These are phyloP conservation scores for Polymixis lichenea DNA, from an alignment of 2,888 invertebrate species.

Conservation along the genomic window DNA sequence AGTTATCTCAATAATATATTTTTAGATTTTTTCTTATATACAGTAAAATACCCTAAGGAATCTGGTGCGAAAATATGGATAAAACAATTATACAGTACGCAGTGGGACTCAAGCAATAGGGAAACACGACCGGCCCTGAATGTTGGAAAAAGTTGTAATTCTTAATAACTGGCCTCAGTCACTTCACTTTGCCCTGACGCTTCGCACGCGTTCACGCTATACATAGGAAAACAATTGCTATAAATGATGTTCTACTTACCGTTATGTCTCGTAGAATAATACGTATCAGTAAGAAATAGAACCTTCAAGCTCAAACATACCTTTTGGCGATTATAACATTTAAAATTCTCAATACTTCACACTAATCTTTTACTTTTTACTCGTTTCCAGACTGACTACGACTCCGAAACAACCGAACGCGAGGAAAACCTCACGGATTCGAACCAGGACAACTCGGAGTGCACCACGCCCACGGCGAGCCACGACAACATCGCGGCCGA, in stretches of 20 bases:
- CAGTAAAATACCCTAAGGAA: too few relatives aligned
- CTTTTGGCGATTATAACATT: too few relatives aligned
- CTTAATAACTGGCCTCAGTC: too few relatives aligned
- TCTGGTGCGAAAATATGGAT: too few relatives aligned
- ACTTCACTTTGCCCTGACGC: neutral
- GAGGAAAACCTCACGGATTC: constrained; percentile 89
- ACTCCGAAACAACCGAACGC: constrained; percentile 88
- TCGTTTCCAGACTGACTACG: constrained; percentile 85
- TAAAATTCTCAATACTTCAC: too few relatives aligned
- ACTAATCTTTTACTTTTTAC: too few relatives aligned
- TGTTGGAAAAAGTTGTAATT: neutral
- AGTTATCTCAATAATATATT: too few relatives aligned
- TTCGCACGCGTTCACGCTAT: neutral
- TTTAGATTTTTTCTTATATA: too few relatives aligned
- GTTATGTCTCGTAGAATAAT: neutral
- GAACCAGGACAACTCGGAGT: constrained; percentile 89
- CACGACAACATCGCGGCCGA: constrained; percentile 88
- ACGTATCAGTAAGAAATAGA: too few relatives aligned
- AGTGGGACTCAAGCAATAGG: neutral
- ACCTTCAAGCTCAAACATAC: too few relatives aligned
- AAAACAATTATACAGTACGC: neutral
- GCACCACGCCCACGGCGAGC: constrained; percentile 89
- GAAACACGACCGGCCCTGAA: neutral
- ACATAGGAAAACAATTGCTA: neutral
- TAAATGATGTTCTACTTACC: neutral